A percentile compares a stretch with the other conserved stretches of the same genome.
These are phyloP conservation scores for Pseudococcus jackbeardsleyi DNA, from an alignment of 2,888 invertebrate genomes.

Conservation along the genomic window DNA sequence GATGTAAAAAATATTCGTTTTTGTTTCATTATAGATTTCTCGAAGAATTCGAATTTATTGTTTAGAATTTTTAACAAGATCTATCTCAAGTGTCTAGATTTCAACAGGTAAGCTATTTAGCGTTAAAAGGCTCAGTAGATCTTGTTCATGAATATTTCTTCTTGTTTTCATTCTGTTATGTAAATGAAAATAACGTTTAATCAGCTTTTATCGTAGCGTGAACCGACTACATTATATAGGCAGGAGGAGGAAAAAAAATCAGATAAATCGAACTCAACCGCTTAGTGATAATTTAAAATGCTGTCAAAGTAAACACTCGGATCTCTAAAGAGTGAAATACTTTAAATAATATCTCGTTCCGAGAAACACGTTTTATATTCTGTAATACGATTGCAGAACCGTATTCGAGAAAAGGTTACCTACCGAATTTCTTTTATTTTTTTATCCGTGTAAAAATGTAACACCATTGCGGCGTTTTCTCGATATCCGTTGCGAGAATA, in stretches of 20 bases:
- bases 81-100: neutral
- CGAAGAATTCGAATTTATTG: neutral
- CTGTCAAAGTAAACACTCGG: slow-evolving; percentile 1
- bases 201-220: neutral
- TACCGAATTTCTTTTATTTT: slow-evolving; percentile 12
- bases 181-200: slow-evolving; percentile 2
- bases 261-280: neutral
- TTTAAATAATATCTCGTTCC: neutral
- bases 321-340: neutral
- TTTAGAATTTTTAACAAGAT: neutral
- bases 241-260: neutral
- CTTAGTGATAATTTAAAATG: neutral
- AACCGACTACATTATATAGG: neutral
- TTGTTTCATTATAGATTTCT: slow-evolving; percentile 1
- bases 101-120: neutral
- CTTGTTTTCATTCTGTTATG: slow-evolving; percentile 6
- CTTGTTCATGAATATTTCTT: neutral
- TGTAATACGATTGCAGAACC: neutral
- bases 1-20: neutral
- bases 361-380: neutral
- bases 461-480: neutral
- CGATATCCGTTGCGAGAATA: slow-evolving; percentile 1
- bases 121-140: neutral
- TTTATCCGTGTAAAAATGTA: slow-evolving; percentile 13
- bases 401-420: neutral